Percentiles rank a stretch among this genome's conserved stretches.
phyloP scores from a whole-genome alignment of 1,140 invertebrate species.

The Holcopasites calliopsidis region DNA sequence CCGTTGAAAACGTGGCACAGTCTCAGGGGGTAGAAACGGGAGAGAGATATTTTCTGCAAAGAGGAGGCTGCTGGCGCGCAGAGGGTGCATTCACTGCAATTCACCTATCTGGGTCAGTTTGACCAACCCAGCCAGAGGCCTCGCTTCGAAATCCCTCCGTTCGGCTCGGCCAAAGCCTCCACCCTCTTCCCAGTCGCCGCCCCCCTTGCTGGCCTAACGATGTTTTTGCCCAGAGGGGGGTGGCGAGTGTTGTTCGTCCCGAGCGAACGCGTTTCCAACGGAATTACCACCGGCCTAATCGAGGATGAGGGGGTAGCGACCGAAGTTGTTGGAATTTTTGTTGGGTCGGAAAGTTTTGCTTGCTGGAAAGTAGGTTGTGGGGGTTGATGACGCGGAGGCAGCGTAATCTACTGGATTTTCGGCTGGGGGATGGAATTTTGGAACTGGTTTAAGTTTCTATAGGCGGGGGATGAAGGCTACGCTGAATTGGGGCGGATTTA shows the following conservation, averaged over 20 bases:
- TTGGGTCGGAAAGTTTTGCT: not conserved
- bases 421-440: too few species aligned
- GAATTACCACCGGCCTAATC: slow-evolving; percentile 15
- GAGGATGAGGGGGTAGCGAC: not conserved
- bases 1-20: not conserved
- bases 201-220: slow-evolving; percentile 25
- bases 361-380: too few species aligned
- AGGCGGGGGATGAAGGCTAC: too few species aligned
- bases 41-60: slow-evolving; percentile 38
- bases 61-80: slow-evolving; percentile 19
- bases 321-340: not conserved
- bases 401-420: too few species aligned
- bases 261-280: not conserved
- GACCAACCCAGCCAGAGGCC: slow-evolving; percentile 57
- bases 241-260: slow-evolving; percentile 5
- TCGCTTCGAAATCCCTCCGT: slow-evolving; percentile 48
- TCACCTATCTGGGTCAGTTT: slow-evolving; percentile 65
- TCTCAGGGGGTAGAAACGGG: not conserved
- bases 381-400: too few species aligned
- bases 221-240: slow-evolving; percentile 37
- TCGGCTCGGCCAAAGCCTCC: slow-evolving; percentile 44
- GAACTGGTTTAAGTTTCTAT: too few species aligned
- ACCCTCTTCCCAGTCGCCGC: not conserved
- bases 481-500: too few species aligned
- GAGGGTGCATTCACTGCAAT: slow-evolving; percentile 57